Evolutionary conservation across 2,888 invertebrate genomes (phyloP), one percentile per base, ranked within the genome.

Genomic region (Eupithecia insigniata): DNA sequence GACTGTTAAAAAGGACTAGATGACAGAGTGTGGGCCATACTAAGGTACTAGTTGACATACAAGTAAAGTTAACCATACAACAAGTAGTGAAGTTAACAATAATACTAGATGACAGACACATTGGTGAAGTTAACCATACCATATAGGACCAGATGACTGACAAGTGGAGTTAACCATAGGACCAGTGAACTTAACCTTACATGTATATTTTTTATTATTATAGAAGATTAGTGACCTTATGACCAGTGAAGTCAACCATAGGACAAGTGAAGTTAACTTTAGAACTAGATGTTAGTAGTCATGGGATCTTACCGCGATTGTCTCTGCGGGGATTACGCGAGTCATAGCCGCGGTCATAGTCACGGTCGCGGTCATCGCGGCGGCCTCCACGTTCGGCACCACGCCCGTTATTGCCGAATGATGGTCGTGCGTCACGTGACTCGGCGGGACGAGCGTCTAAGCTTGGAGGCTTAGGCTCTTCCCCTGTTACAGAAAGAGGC

Each of bases 281-380:
- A 39, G 4, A 6, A 18, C 22, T 10, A 51, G 18, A 18, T 7
- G n/a, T 22, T 55, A 26, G 55, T 12, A 5, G 26, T 26, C 12
- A 12, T 26, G 0, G 61, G 8, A 32, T n/a, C 85, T 87, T 85
- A 89, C 94, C 91, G 88, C 94, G 92, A 86, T 92, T 92, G 86
- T 93, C 92, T 84, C 92, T 92, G 91, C 90, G 92, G 90, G 88
- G 92, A 89, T 83, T 94, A 91, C 89, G 95, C 95, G 93, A 92
- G 79, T 94, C 94, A 87, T 95, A 91, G 84, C 91, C 90, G 87
- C 95, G 92, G 88, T 96, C 95, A 87, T 94, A 90, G 79, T 95
- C 71, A 86, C 90, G 92, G 82, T 91, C 94, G 89, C 94, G 92
- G 82, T 95, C 94, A 87, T 94, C 95, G 85, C 95, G 93, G 83